Percentiles rank a stretch among this genome's conserved stretches.
phyloP scores from a whole-genome alignment of 2,797 vertebrate species.

The Phrynocephalus vlangalii region DNA sequence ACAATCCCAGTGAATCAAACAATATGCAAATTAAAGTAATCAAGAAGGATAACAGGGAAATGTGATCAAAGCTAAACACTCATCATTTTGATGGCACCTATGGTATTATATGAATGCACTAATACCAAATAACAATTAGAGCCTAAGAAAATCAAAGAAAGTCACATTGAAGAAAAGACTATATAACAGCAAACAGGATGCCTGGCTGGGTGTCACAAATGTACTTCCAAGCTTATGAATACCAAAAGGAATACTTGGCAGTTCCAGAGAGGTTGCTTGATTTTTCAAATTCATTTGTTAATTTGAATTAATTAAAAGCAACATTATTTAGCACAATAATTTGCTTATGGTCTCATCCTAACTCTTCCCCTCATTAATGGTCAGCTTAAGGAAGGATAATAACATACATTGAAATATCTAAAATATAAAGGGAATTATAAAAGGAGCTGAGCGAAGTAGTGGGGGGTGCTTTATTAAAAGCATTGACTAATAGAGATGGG shows the following conservation, averaged over 20 bases:
- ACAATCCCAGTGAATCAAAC: slow-evolving; percentile 58
- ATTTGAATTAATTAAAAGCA: slow-evolving; percentile 26
- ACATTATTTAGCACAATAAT: too few species aligned
- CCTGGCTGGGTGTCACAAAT: neutral
- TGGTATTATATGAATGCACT: slow-evolving; percentile 61
- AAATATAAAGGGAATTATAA: slow-evolving; percentile 65
- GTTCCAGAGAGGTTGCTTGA: neutral
- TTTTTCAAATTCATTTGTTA: slow-evolving; percentile 32
- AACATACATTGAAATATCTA: slow-evolving; percentile 13
- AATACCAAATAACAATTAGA: slow-evolving; percentile 62
- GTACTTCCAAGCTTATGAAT: neutral
- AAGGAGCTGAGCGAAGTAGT: slow-evolving; percentile 54
- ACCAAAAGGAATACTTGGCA: slow-evolving; percentile 7
- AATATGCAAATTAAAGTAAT: slow-evolving; percentile 70
- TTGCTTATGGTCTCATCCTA: too few species aligned
- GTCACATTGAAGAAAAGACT: slow-evolving; percentile 26
- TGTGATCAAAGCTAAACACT: slow-evolving; percentile 69
- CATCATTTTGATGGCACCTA: slow-evolving; percentile 56
- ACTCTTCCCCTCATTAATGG: too few species aligned
- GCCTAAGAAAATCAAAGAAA: slow-evolving; percentile 54
- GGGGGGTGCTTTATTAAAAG: slow-evolving; percentile 58
- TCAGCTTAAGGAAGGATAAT: too few species aligned
- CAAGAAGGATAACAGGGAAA: slow-evolving; percentile 66
- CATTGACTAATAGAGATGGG: slow-evolving; percentile 39
- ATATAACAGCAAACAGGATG: slow-evolving; percentile 54